These are phyloP conservation scores for Nasonia vitripennis DNA, from an alignment of 1,140 invertebrate species.

Conservation along the genomic window DNA sequence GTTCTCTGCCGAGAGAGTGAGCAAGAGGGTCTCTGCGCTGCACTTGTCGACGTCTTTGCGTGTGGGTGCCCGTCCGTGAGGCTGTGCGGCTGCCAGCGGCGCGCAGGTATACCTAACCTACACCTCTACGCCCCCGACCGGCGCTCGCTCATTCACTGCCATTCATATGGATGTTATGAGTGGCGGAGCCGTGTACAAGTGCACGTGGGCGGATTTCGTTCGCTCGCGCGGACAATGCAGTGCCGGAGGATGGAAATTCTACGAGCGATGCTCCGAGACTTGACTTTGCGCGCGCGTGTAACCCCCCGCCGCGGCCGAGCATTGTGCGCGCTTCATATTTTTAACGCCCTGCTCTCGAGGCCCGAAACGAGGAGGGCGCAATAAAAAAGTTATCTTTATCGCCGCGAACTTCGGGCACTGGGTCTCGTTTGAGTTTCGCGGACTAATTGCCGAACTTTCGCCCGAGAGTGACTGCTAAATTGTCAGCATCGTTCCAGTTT, in stretches of 20 bases:
- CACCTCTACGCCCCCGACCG: not conserved
- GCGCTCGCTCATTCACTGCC: not conserved
- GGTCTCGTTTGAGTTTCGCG: not conserved
- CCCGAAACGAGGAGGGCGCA: not conserved
- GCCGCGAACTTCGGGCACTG: not conserved
- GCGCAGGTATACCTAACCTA: not conserved
- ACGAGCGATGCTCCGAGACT: not conserved
- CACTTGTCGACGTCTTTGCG: not conserved
- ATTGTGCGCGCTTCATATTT: not conserved
- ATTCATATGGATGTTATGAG: slow-evolving; percentile 13
- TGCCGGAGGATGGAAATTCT: not conserved
- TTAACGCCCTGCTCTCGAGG: not conserved
- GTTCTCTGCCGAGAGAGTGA: not conserved
- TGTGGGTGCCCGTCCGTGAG: not conserved
- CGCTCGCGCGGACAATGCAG: not conserved
- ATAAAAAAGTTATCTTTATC: slow-evolving; percentile 36
- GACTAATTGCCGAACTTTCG: slow-evolving; percentile 41
- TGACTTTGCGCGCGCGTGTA: no score
- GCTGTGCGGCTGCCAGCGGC: no score
- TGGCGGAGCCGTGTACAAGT: not conserved
- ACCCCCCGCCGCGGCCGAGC: no score
- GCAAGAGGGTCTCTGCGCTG: not conserved
- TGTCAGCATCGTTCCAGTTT: slow-evolving; percentile 38
- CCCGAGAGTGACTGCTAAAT: slow-evolving; percentile 25
- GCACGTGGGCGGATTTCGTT: slow-evolving; percentile 10